Percentiles rank a stretch among this genome's conserved stretches.
These are phyloP conservation scores for Agonopterix alstromeriana DNA, from an alignment of 2,888 invertebrate species.

Conservation along the genomic window DNA sequence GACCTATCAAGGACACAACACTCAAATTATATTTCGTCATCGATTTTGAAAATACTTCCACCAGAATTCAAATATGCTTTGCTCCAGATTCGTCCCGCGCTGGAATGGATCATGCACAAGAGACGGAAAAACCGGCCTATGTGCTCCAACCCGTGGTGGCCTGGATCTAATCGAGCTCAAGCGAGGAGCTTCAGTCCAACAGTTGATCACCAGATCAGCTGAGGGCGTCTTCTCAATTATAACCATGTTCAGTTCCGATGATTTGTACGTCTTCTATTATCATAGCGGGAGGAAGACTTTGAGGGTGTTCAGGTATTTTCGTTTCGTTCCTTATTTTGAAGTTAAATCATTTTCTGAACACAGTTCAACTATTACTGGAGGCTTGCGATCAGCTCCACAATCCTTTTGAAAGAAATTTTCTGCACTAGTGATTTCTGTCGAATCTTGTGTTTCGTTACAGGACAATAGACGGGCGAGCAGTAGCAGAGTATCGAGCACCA, in stretches of 20 bases:
- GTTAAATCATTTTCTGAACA: too few relatives aligned
- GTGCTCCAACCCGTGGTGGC: constrained; percentile 95
- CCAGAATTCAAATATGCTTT: background rate
- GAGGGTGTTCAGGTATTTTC: constrained; percentile 87
- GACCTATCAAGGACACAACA: too few relatives aligned
- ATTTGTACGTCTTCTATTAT: constrained; percentile 97
- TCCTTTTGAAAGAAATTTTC: too few relatives aligned
- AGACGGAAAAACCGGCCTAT: constrained; percentile 93
- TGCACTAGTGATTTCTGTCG: too few relatives aligned
- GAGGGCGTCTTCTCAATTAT: constrained; percentile 98
- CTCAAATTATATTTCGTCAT: too few relatives aligned
- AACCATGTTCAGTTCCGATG: constrained; percentile 94
- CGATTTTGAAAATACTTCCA: too few relatives aligned
- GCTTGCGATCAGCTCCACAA: too few relatives aligned
- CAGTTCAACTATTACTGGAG: too few relatives aligned
- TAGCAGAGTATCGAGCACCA: constrained; percentile 94
- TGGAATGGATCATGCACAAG: constrained; percentile 94
- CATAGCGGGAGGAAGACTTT: constrained; percentile 97
- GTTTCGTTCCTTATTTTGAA: background rate
- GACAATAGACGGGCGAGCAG: constrained; percentile 90
- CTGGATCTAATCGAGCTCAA: constrained; percentile 94
- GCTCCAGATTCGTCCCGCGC: constrained; percentile 82
- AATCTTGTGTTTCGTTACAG: constrained; percentile 54
- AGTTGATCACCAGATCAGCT: constrained; percentile 94
- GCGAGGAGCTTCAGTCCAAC: constrained; percentile 91